phyloP scores from a whole-genome alignment of 2,797 vertebrate species.

The Chaunax sp. region DNA sequence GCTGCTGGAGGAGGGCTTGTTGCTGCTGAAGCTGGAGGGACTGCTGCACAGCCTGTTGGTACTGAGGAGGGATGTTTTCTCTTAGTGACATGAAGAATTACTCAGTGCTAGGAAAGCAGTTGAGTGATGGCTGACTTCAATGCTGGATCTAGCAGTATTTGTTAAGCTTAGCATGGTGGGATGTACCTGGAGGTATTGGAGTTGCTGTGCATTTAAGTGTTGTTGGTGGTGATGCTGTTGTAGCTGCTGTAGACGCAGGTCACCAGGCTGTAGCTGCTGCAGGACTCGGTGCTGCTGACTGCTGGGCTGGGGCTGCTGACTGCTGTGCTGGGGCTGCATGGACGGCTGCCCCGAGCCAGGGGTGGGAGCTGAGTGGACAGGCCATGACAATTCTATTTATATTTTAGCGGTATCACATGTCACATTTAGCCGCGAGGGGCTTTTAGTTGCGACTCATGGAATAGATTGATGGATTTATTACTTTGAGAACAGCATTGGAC shows the following conservation, averaged over 20 bases:
- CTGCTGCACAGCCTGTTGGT: slow-evolving; percentile 81
- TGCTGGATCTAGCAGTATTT: not conserved
- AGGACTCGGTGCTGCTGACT: slow-evolving; percentile 90
- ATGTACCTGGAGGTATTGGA: slow-evolving; percentile 90
- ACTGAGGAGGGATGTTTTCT: slow-evolving; percentile 54
- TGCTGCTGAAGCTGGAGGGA: slow-evolving; percentile 78
- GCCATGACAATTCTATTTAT: not conserved
- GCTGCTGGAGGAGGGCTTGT: slow-evolving; percentile 55
- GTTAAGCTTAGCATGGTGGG: no score
- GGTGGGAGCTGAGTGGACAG: slow-evolving; percentile 62
- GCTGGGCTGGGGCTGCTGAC: slow-evolving; percentile 82
- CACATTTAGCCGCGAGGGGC: no score
- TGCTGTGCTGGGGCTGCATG: slow-evolving; percentile 77
- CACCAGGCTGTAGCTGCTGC: slow-evolving; percentile 95
- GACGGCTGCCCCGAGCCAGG: slow-evolving; percentile 61
- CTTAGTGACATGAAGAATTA: rapidly evolving
- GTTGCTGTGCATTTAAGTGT: slow-evolving; percentile 80
- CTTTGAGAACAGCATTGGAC: no score
- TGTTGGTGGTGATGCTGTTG: slow-evolving; percentile 82
- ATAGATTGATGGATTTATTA: no score
- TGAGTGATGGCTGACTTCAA: not conserved
- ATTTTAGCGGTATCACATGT: no score
- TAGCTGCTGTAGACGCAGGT: slow-evolving; percentile 91
- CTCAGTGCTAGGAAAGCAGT: not conserved
- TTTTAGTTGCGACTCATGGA: no score